Base-by-base conservation (phyloP, 2,113 vertebrate genomes). In the Oenanthe melanoleuca region DNA sequence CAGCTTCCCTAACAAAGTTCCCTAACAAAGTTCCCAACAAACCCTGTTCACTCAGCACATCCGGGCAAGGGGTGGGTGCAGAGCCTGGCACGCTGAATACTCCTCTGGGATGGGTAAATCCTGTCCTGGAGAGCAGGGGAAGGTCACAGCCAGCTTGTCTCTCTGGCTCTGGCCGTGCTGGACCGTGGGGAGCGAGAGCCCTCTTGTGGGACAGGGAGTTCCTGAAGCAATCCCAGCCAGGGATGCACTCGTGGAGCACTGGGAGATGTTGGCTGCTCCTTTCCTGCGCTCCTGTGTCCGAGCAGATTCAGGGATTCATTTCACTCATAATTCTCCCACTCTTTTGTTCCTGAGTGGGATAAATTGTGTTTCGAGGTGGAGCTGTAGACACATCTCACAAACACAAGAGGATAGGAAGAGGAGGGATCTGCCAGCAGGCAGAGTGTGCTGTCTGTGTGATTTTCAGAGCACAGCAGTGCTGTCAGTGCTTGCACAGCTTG, bases 131-230 rank as follows among this genome's bases (percentile, higher is more conserved):
- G 55, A 52, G 40, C 26, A 1, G 12, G 33, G 12, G 25, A 18
- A 19, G 80, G 53, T 50, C 11, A 7, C 42, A 12, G 3, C 33
- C 38, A 3, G 55, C 24, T 14, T 2, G 26, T 81, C 59, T 42
- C 1, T 12, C 26, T 25, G 47, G 77, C 44, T 34, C 8, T 73
- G 49, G 11, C 34, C 0, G 0, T 8, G 64, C 78, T 50, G 64
- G 75, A 42, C 3, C 3, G 26, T 6, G 79, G 77, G 69, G 64
- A 93, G 23, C 53, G 92, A 55, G 96, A 92, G 94, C 94, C 95
- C 95, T 92, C 94, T 97, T 66, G 82, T 96, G 95, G 93, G 89
- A 24, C 7, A 3, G 52, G 53, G 31, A 8, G 40, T 66, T 67
- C 42, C 49, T 33, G 65, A 75, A 84, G 47, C 71, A 52, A 24